Conservation (phyloP, 1,140 invertebrate species). For the Panulirus ornatus region DNA sequence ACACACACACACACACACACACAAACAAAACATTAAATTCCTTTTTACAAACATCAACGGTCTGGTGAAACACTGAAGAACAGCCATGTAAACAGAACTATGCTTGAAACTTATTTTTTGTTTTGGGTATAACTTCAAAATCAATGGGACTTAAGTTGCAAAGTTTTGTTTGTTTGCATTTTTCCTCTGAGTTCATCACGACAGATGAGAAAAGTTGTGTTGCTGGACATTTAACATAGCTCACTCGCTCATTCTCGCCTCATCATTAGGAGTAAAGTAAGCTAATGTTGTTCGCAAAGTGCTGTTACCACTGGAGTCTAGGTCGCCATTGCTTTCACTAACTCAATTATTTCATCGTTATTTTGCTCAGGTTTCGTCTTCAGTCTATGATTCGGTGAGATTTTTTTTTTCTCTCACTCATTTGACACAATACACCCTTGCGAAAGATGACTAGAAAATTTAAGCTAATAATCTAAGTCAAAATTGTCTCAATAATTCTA, state of each 20-base stretch:
- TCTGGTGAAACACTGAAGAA: not conserved
- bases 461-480: no score
- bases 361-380: no score
- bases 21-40: no score
- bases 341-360: no score
- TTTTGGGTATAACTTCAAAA: conserved; percentile 44
- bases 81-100: not conserved
- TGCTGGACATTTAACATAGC: not conserved
- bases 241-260: not conserved
- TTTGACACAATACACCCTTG: not conserved
- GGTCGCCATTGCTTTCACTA: no score
- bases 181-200: conserved; percentile 50
- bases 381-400: no score
- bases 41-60: no score
- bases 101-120: not conserved
- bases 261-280: no score
- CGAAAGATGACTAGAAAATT: not conserved
- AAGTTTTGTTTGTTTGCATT: conserved; percentile 50
- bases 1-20: no score
- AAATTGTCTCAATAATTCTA: no score
- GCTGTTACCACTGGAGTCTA: no score
- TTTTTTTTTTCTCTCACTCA: conserved; percentile 28
- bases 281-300: no score
- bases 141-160: conserved; percentile 26
- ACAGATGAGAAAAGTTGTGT: conserved; percentile 53